Conservation (phyloP, 2,888 invertebrate genomes). For the Andricus curvator region DNA sequence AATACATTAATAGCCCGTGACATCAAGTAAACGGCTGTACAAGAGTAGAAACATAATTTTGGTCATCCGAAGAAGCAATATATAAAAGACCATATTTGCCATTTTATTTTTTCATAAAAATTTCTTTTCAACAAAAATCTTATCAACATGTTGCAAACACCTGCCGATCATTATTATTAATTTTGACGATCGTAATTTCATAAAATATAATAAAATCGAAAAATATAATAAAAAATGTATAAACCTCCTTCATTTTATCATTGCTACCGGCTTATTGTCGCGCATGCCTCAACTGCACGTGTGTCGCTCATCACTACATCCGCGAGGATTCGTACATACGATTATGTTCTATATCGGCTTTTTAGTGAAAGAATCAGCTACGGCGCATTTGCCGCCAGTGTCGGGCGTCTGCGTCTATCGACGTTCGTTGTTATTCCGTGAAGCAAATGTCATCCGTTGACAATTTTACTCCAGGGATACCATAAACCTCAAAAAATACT, state of each 20-base stretch:
- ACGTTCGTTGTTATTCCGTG: slow-evolving; percentile 51
- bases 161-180: too few species aligned
- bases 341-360: slow-evolving; percentile 19
- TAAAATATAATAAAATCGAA: neutral
- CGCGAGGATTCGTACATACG: slow-evolving; percentile 22
- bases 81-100: too few species aligned
- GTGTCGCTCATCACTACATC: neutral
- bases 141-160: too few species aligned
- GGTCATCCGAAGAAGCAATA: too few species aligned
- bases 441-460: slow-evolving; percentile 54
- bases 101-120: too few species aligned
- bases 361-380: slow-evolving; percentile 44
- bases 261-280: neutral
- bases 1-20: too few species aligned
- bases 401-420: slow-evolving; percentile 57
- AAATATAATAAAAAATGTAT: neutral
- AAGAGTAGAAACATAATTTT: too few species aligned
- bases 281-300: neutral
- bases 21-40: too few species aligned
- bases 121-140: too few species aligned
- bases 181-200: too few species aligned
- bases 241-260: neutral
- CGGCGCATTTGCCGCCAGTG: slow-evolving; percentile 54
- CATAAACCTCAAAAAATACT: slow-evolving; percentile 43
- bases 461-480: slow-evolving; percentile 45